Conservation (phyloP, 1,140 invertebrate species). For the Drosophila tani region DNA sequence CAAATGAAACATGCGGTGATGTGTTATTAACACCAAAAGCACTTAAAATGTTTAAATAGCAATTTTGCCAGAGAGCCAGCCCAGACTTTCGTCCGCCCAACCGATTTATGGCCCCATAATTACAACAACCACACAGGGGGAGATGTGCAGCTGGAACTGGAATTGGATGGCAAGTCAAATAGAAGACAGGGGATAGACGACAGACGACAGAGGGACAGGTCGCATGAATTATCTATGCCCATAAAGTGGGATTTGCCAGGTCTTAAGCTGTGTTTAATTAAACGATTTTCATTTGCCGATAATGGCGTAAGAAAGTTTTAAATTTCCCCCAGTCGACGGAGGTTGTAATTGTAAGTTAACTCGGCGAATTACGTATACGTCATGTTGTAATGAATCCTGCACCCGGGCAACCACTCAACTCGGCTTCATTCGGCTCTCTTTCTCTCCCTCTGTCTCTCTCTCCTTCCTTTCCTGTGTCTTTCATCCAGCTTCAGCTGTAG, state of each 20-base stretch:
- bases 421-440: constrained; percentile 9
- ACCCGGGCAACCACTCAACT: constrained; percentile 5
- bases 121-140: constrained; percentile 44
- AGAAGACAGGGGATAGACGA: constrained; percentile 32
- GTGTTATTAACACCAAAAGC: constrained; percentile 76
- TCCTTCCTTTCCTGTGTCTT: not conserved
- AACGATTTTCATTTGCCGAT: constrained; percentile 60
- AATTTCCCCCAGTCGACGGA: constrained; percentile 18
- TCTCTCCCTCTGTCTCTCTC: not conserved
- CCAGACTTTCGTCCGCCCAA: constrained; percentile 8
- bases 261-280: constrained; percentile 49
- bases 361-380: constrained; percentile 60
- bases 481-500: constrained; percentile 2
- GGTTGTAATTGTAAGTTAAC: constrained; percentile 38
- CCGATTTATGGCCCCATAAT: constrained; percentile 58
- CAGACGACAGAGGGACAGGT: not conserved
- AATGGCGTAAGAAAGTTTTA: constrained; percentile 46
- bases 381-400: constrained; percentile 59
- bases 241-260: constrained; percentile 14
- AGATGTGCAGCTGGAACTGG: not conserved
- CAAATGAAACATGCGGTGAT: constrained; percentile 76
- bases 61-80: constrained; percentile 44
- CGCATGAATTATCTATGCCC: constrained; percentile 36
- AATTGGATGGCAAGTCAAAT: constrained; percentile 55
- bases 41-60: constrained; percentile 78